Evolutionary conservation across 2,113 vertebrate species (phyloP).

Genomic region (Petaurus breviceps): DNA sequence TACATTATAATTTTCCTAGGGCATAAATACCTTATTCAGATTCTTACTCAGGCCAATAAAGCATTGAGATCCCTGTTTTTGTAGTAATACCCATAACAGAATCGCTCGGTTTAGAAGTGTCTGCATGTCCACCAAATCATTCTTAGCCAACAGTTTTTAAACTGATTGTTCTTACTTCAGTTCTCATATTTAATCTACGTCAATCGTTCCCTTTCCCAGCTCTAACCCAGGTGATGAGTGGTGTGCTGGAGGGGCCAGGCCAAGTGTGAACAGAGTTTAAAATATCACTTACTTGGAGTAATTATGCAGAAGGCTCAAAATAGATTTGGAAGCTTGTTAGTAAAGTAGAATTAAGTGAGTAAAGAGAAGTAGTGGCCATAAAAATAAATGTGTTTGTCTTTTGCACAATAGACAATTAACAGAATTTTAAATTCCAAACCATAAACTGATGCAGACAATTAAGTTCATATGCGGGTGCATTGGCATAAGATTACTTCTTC

Average conservation of each 20-base stretch:
- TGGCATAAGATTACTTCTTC: neutral
- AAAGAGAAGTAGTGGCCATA: slow-evolving; percentile 7
- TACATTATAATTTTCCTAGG: neutral
- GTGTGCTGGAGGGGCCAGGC: slow-evolving; percentile 31
- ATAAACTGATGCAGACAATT: slow-evolving; percentile 37
- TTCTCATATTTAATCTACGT: neutral
- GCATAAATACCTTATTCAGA: neutral
- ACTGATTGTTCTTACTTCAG: slow-evolving; percentile 19
- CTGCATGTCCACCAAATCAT: neutral
- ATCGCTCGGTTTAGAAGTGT: neutral
- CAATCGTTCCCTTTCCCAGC: neutral
- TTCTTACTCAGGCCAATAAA: neutral
- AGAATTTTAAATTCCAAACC: slow-evolving; percentile 36
- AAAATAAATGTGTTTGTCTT: slow-evolving; percentile 23
- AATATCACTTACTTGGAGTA: slow-evolving; percentile 59
- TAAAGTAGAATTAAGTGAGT: slow-evolving; percentile 50
- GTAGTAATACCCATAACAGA: neutral
- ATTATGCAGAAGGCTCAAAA: slow-evolving; percentile 60
- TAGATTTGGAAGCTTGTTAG: slow-evolving; percentile 38
- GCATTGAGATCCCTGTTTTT: neutral
- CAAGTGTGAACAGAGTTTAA: slow-evolving; percentile 64
- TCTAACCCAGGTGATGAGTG: slow-evolving; percentile 27
- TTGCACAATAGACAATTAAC: slow-evolving; percentile 3
- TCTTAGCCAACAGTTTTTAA: slow-evolving; percentile 47
- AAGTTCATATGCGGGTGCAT: slow-evolving; percentile 30